Conservation (phyloP, 2,113 vertebrate genomes). For the Neotoma lepida region DNA sequence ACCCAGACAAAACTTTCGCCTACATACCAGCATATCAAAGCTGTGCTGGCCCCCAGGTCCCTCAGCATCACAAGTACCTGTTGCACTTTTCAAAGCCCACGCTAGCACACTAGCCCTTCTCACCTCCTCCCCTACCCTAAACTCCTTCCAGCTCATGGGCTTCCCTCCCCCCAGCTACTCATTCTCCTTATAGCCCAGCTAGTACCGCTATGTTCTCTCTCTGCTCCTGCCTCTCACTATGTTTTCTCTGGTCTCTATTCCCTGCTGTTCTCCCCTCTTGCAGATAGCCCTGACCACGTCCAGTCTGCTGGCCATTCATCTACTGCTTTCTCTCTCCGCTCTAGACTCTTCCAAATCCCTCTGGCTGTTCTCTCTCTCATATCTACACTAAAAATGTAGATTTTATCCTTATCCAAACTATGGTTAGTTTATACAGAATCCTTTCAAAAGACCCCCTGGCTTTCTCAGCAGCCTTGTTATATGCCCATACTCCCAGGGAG, state of each 20-base stretch:
- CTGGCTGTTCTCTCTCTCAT: background rate
- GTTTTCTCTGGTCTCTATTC: background rate
- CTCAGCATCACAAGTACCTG: background rate
- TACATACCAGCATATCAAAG: background rate
- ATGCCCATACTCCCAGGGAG: background rate
- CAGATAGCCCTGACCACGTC: background rate
- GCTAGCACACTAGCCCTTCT: background rate
- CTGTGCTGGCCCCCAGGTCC: background rate
- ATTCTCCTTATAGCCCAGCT: background rate
- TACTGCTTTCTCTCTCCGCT: background rate
- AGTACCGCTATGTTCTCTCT: rapidly evolving
- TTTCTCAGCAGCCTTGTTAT: background rate
- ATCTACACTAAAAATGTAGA: background rate
- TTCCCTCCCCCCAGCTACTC: background rate
- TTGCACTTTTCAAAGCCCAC: background rate
- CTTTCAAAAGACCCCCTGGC: background rate
- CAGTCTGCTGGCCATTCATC: background rate
- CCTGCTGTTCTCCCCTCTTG: background rate
- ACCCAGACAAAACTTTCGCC: no score
- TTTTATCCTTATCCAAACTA: background rate
- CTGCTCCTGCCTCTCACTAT: background rate
- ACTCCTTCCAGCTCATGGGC: background rate
- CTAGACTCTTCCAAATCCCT: background rate
- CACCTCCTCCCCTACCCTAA: background rate
- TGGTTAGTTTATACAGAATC: background rate